These are phyloP conservation scores for Echeneis naucrates DNA, from an alignment of 2,797 vertebrate species.

Conservation along the genomic window DNA sequence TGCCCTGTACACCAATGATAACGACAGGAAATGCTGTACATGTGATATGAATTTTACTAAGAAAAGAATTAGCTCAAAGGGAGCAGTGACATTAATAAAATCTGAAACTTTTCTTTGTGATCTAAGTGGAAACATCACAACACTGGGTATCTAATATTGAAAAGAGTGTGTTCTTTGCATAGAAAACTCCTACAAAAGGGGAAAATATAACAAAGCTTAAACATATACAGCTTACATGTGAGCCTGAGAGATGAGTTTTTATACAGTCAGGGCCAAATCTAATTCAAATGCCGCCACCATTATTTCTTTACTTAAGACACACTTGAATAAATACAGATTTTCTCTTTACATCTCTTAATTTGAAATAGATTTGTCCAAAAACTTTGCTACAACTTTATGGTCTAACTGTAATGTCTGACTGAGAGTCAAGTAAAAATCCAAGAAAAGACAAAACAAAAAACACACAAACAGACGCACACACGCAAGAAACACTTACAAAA, in stretches of 20 bases:
- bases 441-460: not conserved
- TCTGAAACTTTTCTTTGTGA: conserved; percentile 33
- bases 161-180: conserved; percentile 82
- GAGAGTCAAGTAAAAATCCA: conserved; percentile 21
- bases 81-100: conserved; percentile 66
- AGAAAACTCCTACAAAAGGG: conserved; percentile 84
- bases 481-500: conserved; percentile 36
- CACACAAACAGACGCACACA: too few relatives aligned
- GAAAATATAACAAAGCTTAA: conserved; percentile 73
- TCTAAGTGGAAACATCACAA: conserved; percentile 62
- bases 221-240: conserved; percentile 68
- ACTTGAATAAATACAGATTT: conserved; percentile 66
- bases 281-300: conserved; percentile 34
- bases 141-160: conserved; percentile 53
- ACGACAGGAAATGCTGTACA: conserved; percentile 37
- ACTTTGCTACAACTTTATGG: conserved; percentile 57
- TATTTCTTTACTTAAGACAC: conserved; percentile 46
- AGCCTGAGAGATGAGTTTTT: conserved; percentile 81
- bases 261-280: conserved; percentile 59
- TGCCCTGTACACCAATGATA: conserved; percentile 34
- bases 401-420: conserved; percentile 45
- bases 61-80: conserved; percentile 73
- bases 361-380: conserved; percentile 61
- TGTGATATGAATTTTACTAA: conserved; percentile 51
- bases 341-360: conserved; percentile 38